Evolutionary conservation across 2,888 invertebrate species (phyloP), one percentile per base, ranked within the genome.

Genomic region (Acleris literana): DNA sequence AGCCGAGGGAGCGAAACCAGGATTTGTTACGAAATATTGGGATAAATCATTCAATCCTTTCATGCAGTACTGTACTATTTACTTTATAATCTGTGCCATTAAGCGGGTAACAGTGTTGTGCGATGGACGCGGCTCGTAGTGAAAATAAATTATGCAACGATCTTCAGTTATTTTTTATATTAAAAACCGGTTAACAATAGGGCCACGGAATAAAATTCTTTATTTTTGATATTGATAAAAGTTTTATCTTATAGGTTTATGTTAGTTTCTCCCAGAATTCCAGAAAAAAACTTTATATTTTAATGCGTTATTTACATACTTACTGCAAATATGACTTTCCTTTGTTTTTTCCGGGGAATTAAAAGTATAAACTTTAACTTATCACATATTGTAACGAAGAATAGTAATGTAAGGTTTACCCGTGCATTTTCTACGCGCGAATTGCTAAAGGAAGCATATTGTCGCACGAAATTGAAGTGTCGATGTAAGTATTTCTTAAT

Each of bases 391-490:
- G 75, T 80, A 70, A 68, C 74, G 29, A 75, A 74, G 33, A 82
- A 74, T 63, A 73, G 60, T 68, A 68, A 72, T 68, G 46, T 74
- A 65, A 49, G 73, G 54, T 66, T 64, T 9, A 71, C 68, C 13
- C 84, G 82, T 70, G 75, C 74, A 63, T 86, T 82, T 77, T 90
- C 92, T 16, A 88, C 90, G 20, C 85, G 87, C 49, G 90, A 93
- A 71, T 78, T 92, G 64, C 78, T 93, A 64, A 91, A 93, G 74
- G 94, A 94, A 79, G 95, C 95, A 4, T 96, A 96, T 82, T 90
- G 93, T 75, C 90, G 93, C 76, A 94, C 95, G 20, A 95, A 94
- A 87, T 87, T 94, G 68, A 95, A 95, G 89, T 96, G 95, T 86
- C 93, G 94, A 90, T 96, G 96, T 96, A 93, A 94, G 95, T 94